These are phyloP conservation scores for Macheiramphus alcinus DNA, from an alignment of 2,113 vertebrate genomes.

Conservation along the genomic window DNA sequence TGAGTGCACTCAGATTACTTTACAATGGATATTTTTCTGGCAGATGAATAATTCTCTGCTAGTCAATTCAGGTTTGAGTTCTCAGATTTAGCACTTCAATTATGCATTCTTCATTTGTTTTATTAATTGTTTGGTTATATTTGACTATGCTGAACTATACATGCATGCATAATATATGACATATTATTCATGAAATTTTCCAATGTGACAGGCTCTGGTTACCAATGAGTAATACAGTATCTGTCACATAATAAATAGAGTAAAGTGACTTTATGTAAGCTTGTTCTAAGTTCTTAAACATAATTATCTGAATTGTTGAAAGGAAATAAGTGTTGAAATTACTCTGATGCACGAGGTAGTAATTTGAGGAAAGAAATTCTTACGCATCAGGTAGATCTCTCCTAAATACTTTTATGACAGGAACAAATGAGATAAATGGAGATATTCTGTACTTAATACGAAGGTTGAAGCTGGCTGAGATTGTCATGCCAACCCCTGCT, in stretches of 20 bases:
- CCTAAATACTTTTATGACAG: not conserved
- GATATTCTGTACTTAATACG: constrained; percentile 1
- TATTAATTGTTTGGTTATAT: constrained; percentile 66
- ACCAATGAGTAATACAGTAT: constrained; percentile 29
- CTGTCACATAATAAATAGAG: constrained; percentile 20
- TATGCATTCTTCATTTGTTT: constrained; percentile 53
- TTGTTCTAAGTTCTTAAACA: constrained; percentile 43
- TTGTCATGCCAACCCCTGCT: not conserved
- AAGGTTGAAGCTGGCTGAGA: not conserved
- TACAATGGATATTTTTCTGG: constrained; percentile 32
- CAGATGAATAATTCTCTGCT: constrained; percentile 19
- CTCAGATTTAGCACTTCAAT: constrained; percentile 24
- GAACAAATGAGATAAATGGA: constrained; percentile 17
- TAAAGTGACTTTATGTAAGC: constrained; percentile 15
- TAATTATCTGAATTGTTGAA: constrained; percentile 51
- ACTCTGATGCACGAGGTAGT: not conserved
- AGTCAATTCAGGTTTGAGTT: constrained; percentile 14
- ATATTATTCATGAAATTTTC: constrained; percentile 56
- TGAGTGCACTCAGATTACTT: constrained; percentile 42
- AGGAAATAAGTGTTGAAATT: constrained; percentile 51
- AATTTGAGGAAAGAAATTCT: not conserved
- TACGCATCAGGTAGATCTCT: not conserved
- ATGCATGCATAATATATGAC: constrained; percentile 49
- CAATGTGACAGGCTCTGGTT: constrained; percentile 30
- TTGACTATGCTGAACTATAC: constrained; percentile 33